Percentiles rank a stretch among this genome's conserved stretches.
Evolutionary conservation across 2,113 vertebrate genomes (phyloP).

Genomic region (Lycocorax pyrrhopterus): DNA sequence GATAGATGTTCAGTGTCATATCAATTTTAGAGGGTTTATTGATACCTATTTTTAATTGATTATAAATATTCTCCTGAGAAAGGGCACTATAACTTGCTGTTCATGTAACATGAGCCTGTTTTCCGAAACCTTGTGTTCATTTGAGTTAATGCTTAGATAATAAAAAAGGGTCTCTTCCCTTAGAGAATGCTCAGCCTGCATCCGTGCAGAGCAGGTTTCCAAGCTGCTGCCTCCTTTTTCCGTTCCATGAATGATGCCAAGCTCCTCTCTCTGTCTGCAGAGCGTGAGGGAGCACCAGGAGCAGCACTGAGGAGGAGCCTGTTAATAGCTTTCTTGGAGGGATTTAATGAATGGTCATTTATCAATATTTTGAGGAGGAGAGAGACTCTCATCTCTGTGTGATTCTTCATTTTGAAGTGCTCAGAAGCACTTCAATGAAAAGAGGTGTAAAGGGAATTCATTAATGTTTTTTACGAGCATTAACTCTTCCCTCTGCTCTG

Average conservation of each 20-base stretch:
- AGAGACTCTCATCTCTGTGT: background rate
- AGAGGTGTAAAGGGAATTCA: background rate
- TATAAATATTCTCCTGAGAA: background rate
- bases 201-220: accelerated
- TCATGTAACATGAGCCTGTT: background rate
- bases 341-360: background rate
- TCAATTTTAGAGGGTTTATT: background rate
- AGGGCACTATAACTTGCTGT: background rate
- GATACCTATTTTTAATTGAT: background rate
- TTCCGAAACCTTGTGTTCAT: background rate
- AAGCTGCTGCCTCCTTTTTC: background rate
- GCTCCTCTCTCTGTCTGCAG: accelerated
- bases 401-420: background rate
- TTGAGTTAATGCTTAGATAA: background rate
- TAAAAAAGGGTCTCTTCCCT: background rate
- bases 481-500: background rate
- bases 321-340: background rate
- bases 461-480: background rate
- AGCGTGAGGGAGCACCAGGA: background rate
- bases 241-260: accelerated
- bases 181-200: background rate
- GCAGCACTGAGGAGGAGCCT: background rate
- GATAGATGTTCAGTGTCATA: background rate
- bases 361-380: background rate
- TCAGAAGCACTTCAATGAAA: background rate